These are phyloP conservation scores for Cyprinodon brontotheroides DNA, from an alignment of 2,113 vertebrate genomes.

Conservation along the genomic window DNA sequence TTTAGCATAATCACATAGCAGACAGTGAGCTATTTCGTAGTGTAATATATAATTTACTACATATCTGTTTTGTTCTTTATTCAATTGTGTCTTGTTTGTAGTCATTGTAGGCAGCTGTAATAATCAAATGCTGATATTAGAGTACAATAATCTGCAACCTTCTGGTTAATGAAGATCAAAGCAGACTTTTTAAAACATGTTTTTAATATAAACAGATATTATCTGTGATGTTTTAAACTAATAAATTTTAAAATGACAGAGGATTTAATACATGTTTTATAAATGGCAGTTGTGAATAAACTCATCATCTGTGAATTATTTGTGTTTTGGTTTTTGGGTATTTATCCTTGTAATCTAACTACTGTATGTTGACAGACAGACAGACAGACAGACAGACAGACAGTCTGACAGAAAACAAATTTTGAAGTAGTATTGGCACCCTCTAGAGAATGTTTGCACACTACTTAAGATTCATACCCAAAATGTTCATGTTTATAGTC, in stretches of 20 bases:
- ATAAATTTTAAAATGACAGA: constrained; percentile 33
- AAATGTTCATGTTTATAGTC: too few species aligned
- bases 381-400: too few species aligned
- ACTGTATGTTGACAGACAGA: neutral
- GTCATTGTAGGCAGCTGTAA: constrained; percentile 51
- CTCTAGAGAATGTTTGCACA: too few species aligned
- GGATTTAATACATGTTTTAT: neutral
- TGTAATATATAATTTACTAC: constrained; percentile 18
- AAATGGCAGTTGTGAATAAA: neutral
- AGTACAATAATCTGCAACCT: constrained; percentile 4
- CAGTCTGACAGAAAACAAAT: too few species aligned
- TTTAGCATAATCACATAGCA: constrained; percentile 27
- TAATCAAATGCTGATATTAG: constrained; percentile 11
- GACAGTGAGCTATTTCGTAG: constrained; percentile 9
- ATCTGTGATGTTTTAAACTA: constrained; percentile 43
- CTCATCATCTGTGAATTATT: neutral
- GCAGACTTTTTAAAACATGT: constrained; percentile 6
- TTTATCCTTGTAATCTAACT: neutral
- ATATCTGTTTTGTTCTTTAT: constrained; percentile 18
- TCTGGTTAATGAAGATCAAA: constrained; percentile 11
- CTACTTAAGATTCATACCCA: too few species aligned
- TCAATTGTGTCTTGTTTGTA: constrained; percentile 21
- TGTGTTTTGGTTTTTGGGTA: neutral
- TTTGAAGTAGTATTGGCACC: neutral
- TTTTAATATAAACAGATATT: constrained; percentile 26